Evolutionary conservation across 2,888 invertebrate genomes (phyloP).

Genomic region (Eremobia ochroleuca): DNA sequence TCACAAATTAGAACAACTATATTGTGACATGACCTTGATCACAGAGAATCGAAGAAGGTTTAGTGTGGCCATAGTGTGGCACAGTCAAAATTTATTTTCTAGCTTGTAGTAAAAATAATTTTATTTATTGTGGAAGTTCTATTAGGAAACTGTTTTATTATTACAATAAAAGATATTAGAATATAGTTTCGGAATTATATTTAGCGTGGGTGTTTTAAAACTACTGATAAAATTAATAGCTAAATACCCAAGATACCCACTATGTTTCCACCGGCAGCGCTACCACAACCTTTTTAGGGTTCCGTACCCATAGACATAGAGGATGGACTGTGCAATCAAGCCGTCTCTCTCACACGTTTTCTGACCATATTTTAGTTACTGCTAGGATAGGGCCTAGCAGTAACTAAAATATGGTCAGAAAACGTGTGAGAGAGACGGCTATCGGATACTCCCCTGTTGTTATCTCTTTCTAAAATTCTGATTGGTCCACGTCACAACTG

Average conservation of each 20-base stretch:
- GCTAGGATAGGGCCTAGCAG: too few species aligned
- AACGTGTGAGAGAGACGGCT: too few species aligned
- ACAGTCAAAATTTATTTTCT: conserved; percentile 1
- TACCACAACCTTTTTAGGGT: neutral
- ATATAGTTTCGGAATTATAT: neutral
- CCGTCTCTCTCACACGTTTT: too few species aligned
- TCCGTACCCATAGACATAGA: too few species aligned
- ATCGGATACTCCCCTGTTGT: too few species aligned
- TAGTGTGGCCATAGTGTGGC: conserved; percentile 43
- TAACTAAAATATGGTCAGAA: too few species aligned
- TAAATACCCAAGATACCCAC: neutral
- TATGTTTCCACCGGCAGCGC: neutral
- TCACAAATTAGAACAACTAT: conserved; percentile 68
- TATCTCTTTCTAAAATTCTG: too few species aligned
- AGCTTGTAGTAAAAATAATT: conserved; percentile 17
- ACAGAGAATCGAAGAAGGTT: conserved; percentile 66
- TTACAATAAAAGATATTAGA: neutral
- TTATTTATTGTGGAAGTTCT: neutral
- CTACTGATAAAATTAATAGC: neutral
- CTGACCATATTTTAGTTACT: too few species aligned
- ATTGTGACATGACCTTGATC: conserved; percentile 82
- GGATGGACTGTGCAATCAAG: too few species aligned
- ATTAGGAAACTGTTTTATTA: neutral
- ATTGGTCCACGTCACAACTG: too few species aligned
- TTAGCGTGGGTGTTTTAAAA: neutral